Conservation (phyloP, 2,797 vertebrate species). For the Molossus molossus region DNA sequence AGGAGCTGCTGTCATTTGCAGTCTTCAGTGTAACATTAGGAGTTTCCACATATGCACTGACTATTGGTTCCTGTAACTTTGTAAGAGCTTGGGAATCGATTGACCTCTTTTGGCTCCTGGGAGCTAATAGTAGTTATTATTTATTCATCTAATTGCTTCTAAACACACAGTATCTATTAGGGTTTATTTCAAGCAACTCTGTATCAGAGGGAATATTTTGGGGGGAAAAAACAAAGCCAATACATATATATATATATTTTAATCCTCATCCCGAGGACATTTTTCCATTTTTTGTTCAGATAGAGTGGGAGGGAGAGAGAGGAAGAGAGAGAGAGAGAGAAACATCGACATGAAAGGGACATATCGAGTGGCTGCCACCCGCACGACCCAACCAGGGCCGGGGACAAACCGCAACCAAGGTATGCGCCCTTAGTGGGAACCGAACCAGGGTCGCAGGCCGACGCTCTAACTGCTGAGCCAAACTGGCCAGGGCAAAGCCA, state of each 20-base stretch:
- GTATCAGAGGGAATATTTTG: not conserved
- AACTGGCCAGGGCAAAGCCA: not conserved
- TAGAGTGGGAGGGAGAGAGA: no score
- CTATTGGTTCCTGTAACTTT: not conserved
- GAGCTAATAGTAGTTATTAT: not conserved
- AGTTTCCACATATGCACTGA: not conserved
- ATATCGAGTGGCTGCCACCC: no score
- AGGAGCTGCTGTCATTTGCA: not conserved
- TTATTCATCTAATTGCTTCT: slow-evolving; percentile 31
- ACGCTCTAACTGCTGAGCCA: no score
- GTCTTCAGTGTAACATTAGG: not conserved
- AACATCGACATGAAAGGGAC: no score
- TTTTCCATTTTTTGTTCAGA: no score
- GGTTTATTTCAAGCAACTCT: slow-evolving; percentile 50
- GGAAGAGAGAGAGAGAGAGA: no score
- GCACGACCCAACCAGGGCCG: no score
- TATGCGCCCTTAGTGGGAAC: no score
- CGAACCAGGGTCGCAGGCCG: no score
- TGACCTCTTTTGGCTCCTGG: not conserved
- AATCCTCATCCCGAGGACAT: no score
- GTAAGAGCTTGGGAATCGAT: slow-evolving; percentile 1
- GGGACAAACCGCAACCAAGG: no score
- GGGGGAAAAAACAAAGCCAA: not conserved
- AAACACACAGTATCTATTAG: not conserved
- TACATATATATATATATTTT: not conserved